Percentiles rank a stretch among this genome's conserved stretches.
Conservation (phyloP, 1,140 invertebrate species). For the Thrips palmi region DNA sequence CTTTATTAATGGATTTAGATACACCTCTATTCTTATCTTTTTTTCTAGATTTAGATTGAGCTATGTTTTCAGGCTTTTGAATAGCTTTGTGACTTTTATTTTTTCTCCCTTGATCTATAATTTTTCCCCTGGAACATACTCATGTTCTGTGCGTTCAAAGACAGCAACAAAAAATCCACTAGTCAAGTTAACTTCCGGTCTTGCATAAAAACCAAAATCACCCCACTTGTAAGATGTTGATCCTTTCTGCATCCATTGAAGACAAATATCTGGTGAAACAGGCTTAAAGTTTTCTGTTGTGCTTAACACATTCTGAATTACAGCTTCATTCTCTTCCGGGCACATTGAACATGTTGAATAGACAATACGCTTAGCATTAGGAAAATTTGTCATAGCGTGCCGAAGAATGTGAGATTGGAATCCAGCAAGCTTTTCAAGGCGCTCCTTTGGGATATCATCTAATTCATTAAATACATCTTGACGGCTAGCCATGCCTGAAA, state of each 20-base stretch:
- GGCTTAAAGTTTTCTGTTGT: constrained; percentile 34
- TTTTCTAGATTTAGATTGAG: too few species aligned
- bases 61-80: too few species aligned
- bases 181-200: constrained; percentile 52
- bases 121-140: too few species aligned
- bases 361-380: constrained; percentile 63
- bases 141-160: constrained; percentile 53
- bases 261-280: constrained; percentile 37
- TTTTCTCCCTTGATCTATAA: too few species aligned
- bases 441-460: constrained; percentile 21
- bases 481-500: constrained; percentile 39
- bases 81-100: too few species aligned
- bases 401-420: constrained; percentile 73
- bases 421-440: constrained; percentile 49
- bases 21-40: too few species aligned
- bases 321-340: constrained; percentile 82
- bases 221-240: constrained; percentile 39
- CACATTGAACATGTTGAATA: constrained; percentile 91
- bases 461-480: constrained; percentile 24
- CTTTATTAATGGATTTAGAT: too few species aligned
- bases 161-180: constrained; percentile 91
- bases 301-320: constrained; percentile 38
- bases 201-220: constrained; percentile 57
- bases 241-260: constrained; percentile 44
- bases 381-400: constrained; percentile 67